Conservation (phyloP, 2,113 vertebrate species). For the Falcunculus frontatus region DNA sequence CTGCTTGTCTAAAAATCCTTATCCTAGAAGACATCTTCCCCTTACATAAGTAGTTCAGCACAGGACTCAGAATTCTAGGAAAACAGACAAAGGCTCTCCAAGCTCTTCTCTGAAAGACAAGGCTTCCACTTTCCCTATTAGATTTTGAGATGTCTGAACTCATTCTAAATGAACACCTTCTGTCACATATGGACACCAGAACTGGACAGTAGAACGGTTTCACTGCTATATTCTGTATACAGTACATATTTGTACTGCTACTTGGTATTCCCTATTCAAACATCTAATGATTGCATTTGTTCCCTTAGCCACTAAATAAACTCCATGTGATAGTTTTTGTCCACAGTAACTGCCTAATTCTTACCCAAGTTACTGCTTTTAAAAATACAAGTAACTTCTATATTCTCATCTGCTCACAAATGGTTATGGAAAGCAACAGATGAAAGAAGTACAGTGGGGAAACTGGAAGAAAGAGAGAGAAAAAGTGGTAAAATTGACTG, state of each 20-base stretch:
- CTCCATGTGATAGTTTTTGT: neutral
- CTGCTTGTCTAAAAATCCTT: neutral
- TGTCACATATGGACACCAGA: neutral
- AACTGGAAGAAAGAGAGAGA: neutral
- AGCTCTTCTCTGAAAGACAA: neutral
- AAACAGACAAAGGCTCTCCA: neutral
- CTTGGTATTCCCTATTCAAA: neutral
- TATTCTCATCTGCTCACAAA: neutral
- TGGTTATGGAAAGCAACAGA: neutral
- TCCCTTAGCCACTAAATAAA: neutral
- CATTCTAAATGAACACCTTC: neutral
- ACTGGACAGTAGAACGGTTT: neutral
- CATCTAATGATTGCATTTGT: neutral
- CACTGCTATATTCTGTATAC: neutral
- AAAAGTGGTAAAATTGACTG: neutral
- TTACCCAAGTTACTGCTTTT: neutral
- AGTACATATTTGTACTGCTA: neutral
- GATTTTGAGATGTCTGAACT: neutral
- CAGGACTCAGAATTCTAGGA: neutral
- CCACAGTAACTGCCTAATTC: neutral
- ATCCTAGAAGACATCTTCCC: neutral
- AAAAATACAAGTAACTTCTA: neutral
- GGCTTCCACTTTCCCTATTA: neutral
- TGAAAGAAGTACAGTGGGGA: neutral
- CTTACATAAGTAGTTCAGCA: neutral